Conservation (phyloP, 2,797 vertebrate species). For the Nyctibius grandis region DNA sequence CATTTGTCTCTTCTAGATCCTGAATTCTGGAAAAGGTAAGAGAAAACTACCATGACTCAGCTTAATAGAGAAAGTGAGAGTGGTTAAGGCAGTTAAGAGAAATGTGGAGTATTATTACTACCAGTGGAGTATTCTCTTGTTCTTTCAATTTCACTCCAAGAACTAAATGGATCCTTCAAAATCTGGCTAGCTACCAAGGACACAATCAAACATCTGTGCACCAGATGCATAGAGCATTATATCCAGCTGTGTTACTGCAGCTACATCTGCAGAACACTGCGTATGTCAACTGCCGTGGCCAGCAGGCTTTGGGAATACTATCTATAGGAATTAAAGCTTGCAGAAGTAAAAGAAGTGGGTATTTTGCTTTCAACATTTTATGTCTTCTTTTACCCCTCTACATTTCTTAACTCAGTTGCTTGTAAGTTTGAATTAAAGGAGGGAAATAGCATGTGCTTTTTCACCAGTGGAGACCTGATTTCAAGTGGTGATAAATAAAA, state of each 20-base stretch:
- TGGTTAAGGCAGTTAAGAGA: neutral
- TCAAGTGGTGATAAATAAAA: neutral
- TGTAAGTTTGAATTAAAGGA: neutral
- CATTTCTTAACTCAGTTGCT: neutral
- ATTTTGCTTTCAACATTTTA: neutral
- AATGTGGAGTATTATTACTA: constrained; percentile 2
- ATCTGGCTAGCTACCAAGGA: constrained; percentile 66
- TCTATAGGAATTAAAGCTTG: constrained; percentile 12
- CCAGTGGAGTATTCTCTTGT: constrained; percentile 8
- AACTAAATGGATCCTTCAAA: constrained; percentile 55
- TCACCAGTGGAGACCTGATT: neutral
- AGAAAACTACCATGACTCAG: constrained; percentile 17
- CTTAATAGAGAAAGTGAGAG: constrained; percentile 3
- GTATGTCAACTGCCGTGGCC: constrained; percentile 52
- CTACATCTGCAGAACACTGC: constrained; percentile 62
- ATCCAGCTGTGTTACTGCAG: constrained; percentile 71
- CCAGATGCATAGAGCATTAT: constrained; percentile 69
- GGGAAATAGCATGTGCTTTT: neutral
- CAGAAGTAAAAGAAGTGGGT: neutral
- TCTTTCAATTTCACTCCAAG: constrained; percentile 36
- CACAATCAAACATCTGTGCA: constrained; percentile 69
- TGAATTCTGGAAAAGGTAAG: neutral
- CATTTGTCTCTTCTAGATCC: neutral
- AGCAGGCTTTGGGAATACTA: constrained; percentile 45
- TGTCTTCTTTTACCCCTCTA: neutral